phyloP scores from a whole-genome alignment of 37 sponge, comb jelly and placozoan genomes.

The Diacarnus erythraeanus region DNA sequence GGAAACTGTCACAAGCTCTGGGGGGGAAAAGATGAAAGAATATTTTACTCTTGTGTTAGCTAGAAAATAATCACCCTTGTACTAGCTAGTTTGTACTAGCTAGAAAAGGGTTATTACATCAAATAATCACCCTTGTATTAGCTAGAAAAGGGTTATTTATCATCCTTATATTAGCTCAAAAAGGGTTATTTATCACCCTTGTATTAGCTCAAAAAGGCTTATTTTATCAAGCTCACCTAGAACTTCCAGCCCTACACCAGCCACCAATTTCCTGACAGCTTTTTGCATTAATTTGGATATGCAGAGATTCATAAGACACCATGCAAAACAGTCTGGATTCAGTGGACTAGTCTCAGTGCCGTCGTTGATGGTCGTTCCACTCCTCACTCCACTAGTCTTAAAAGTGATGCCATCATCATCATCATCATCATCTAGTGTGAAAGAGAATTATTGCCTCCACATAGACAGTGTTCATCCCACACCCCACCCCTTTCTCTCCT shows the following conservation, averaged over 20 bases:
- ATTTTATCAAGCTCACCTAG: too few species aligned
- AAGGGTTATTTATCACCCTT: not conserved
- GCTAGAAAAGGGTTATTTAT: too few species aligned
- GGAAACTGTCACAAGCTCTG: conserved; percentile 76
- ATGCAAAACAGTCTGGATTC: conserved; percentile 63
- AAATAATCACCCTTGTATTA: too few species aligned
- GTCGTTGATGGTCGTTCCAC: not conserved
- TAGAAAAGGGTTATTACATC: too few species aligned
- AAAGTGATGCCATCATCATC: conserved; percentile 16
- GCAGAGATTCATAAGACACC: conserved; percentile 80
- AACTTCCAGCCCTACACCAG: conserved; percentile 77
- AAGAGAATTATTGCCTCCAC: not conserved
- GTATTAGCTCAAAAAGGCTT: too few species aligned
- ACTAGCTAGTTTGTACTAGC: too few species aligned
- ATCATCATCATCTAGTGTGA: not conserved
- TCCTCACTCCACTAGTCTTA: conserved; percentile 1
- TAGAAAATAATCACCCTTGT: too few species aligned
- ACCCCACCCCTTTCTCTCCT: not conserved
- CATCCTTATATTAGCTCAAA: too few species aligned
- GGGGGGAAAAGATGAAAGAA: too few species aligned
- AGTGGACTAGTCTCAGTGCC: conserved; percentile 7
- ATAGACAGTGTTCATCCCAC: not conserved
- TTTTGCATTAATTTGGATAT: conserved; percentile 41
- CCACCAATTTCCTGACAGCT: conserved; percentile 41
- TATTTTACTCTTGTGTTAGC: too few species aligned